Evolutionary conservation across 2,797 vertebrate species (phyloP).

Genomic region (Poliocrania exsul): DNA sequence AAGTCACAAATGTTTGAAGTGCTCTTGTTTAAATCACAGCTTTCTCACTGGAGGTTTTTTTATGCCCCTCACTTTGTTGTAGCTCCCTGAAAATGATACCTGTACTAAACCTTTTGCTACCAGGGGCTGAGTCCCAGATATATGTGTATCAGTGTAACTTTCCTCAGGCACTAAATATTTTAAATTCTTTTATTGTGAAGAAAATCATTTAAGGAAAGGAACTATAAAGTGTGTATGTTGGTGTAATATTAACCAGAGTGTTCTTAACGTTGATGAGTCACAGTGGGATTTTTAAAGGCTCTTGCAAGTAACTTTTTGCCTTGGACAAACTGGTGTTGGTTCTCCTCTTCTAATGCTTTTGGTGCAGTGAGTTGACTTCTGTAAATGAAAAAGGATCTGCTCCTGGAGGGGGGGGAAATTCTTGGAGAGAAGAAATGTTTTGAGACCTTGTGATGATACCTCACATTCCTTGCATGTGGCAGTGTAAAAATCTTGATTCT

Average conservation of each 20-base stretch:
- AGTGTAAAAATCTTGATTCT: slow-evolving; percentile 18
- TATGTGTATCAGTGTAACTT: fast-evolving
- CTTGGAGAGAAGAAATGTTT: not conserved
- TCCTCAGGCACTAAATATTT: not conserved
- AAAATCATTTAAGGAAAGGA: not conserved
- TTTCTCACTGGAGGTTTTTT: not conserved
- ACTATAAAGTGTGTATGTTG: not conserved
- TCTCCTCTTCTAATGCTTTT: not conserved
- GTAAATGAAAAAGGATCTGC: not conserved
- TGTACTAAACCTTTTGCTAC: not conserved
- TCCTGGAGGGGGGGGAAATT: fast-evolving
- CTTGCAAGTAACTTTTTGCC: not conserved
- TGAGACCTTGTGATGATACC: slow-evolving; percentile 1
- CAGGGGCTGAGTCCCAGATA: not conserved
- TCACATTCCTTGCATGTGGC: not conserved
- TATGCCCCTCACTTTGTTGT: not conserved
- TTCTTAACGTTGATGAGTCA: not conserved
- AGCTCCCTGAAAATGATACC: not conserved
- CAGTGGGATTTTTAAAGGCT: not conserved
- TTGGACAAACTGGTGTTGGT: not conserved
- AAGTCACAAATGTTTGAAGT: not conserved
- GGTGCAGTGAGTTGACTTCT: not conserved
- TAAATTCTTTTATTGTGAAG: not conserved
- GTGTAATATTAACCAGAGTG: not conserved
- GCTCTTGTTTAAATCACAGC: not conserved